These are phyloP conservation scores for Pholis gunnellus DNA, from an alignment of 2,113 vertebrate genomes.

Conservation along the genomic window DNA sequence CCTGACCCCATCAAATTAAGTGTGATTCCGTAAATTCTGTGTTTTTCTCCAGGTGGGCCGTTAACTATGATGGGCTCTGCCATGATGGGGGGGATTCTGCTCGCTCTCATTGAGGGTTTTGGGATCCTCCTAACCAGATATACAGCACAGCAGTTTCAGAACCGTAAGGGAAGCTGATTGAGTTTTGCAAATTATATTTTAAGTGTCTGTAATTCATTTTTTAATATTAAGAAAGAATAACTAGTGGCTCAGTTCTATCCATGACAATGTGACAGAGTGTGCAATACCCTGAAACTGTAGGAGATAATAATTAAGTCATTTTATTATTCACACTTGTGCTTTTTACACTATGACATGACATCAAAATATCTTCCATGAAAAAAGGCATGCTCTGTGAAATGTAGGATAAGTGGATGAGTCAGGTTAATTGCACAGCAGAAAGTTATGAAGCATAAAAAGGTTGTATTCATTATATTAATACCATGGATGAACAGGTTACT, in stretches of 20 bases:
- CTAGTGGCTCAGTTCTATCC: no score
- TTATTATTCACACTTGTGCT: no score
- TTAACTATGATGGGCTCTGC: constrained; percentile 92
- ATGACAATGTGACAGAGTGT: no score
- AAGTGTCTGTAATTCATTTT: background rate
- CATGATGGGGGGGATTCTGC: constrained; percentile 91
- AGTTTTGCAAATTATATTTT: background rate
- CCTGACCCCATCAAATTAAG: background rate
- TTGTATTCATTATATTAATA: background rate
- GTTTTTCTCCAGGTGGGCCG: constrained; percentile 86
- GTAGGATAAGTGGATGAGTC: no score
- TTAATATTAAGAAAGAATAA: background rate
- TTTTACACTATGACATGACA: background rate
- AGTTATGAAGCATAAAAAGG: no score
- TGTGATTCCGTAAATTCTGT: background rate
- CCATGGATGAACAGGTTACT: background rate
- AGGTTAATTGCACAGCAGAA: no score
- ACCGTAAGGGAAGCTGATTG: constrained; percentile 83
- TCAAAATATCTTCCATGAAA: background rate
- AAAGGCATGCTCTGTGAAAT: background rate
- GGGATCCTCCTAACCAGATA: constrained; percentile 92
- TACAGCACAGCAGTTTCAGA: constrained; percentile 91
- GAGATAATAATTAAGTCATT: no score
- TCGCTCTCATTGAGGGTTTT: constrained; percentile 91
- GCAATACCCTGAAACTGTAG: no score